Conservation (phyloP, 1,140 invertebrate genomes). For the Triops longicaudatus region DNA sequence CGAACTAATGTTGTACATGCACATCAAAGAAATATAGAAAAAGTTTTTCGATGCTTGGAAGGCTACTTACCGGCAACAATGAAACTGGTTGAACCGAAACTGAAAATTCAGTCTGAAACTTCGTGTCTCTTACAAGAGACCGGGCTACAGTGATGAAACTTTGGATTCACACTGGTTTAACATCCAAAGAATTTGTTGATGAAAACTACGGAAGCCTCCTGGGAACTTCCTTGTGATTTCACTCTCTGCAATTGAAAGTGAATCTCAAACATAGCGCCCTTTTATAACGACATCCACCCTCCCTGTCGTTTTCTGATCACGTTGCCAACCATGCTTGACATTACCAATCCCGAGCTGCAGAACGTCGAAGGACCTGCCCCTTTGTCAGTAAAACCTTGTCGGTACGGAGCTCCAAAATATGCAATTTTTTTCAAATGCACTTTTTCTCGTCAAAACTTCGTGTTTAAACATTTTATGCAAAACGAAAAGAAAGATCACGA, state of each 20-base stretch:
- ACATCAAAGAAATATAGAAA: too few species aligned
- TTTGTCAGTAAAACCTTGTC: neutral
- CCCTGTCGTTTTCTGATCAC: neutral
- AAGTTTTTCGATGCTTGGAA: too few species aligned
- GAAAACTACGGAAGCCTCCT: neutral
- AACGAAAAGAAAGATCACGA: constrained; percentile 1
- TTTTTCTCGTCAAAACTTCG: neutral
- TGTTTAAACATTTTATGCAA: neutral
- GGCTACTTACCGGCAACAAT: too few species aligned
- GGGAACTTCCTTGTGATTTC: neutral
- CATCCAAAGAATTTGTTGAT: neutral
- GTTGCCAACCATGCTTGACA: neutral
- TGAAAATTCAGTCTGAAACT: too few species aligned
- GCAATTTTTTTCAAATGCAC: neutral
- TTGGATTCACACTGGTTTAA: neutral
- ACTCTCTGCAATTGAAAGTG: constrained; percentile 15
- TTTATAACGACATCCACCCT: constrained; percentile 11
- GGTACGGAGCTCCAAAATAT: neutral
- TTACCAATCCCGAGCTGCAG: neutral
- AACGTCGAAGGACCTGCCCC: neutral
- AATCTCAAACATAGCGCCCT: constrained; percentile 2
- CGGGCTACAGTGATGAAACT: neutral
- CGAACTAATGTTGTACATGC: too few species aligned
- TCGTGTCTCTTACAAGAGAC: too few species aligned
- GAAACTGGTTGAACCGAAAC: too few species aligned